Base-by-base conservation (phyloP, 2,797 vertebrate genomes). In the Clarias pachynema region DNA sequence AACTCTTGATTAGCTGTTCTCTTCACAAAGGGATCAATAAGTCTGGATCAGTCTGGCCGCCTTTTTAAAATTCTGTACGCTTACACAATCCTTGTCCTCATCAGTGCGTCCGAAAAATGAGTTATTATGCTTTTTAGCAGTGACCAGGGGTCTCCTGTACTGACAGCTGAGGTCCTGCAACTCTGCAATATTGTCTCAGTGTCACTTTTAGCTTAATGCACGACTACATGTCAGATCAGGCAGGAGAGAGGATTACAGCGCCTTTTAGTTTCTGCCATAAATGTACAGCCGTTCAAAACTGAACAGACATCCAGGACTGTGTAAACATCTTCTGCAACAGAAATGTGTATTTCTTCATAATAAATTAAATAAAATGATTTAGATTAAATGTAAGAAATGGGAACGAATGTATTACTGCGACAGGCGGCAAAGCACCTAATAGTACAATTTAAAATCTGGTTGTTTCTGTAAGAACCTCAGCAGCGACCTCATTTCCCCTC, bases 1-100 rank as follows among this genome's bases (percentile, higher is more conserved):
- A 95, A 92, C 89, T 92, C 91, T 91, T 95, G 94, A 95, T 95
- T 94, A 96, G 93, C 88, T 82, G 87, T 86, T 91, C 87, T 66
- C 89, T 79, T 89, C 86, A 84, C 79, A 60, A 82, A 68, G 78
- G 81, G 87, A 91, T 90, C 89, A 87, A 89, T 91, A 89, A 82
- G 44, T 44, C 44, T 44, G 44, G 20, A 70, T 82, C 82, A 84
- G 84, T 75, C 78, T 65, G 79, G 84, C 69, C 75, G 37, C 82
- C 83, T 83, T 80, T 88, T 91, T 87, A 86, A 89, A 78, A 87
- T 87, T 92, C 92, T 72, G 91, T 90, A 92, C 90, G 93, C 93
- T 94, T 93, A 84, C 44, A 62, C 79, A 84, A 93, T 81, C 77
- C 59, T 66, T 86, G 87, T 86, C 84, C 86, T 87, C 86, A 86